These are phyloP conservation scores for Montipora efflorescens DNA, from an alignment of 64 coral and sea anemone species.

Conservation along the genomic window DNA sequence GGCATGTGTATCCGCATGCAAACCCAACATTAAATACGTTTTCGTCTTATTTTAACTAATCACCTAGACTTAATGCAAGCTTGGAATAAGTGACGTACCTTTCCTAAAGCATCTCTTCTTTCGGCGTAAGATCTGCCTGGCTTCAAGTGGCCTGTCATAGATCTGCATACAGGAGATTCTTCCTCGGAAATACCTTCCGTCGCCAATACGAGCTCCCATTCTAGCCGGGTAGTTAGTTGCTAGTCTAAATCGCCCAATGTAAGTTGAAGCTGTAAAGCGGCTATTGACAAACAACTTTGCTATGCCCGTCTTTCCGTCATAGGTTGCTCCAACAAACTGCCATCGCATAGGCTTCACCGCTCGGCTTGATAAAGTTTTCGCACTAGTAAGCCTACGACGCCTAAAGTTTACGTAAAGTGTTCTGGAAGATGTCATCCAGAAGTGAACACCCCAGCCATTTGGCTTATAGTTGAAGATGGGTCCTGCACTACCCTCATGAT, in stretches of 20 bases:
- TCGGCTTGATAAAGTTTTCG: slow-evolving; percentile 11
- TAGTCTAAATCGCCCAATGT: slow-evolving; percentile 52
- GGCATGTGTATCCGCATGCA: too few species aligned
- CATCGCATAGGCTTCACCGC: slow-evolving; percentile 35
- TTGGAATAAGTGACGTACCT: not conserved
- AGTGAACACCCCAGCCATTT: slow-evolving; percentile 77
- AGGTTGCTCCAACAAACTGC: slow-evolving; percentile 84
- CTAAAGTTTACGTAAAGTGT: slow-evolving; percentile 78
- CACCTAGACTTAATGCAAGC: not conserved
- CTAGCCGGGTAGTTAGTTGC: slow-evolving; percentile 63
- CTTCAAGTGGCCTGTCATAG: slow-evolving; percentile 56
- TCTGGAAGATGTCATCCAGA: slow-evolving; percentile 63
- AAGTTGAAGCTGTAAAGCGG: slow-evolving; percentile 43
- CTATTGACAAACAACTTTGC: slow-evolving; percentile 77
- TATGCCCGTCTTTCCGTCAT: slow-evolving; percentile 57
- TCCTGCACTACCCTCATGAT: slow-evolving; percentile 55
- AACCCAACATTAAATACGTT: too few species aligned
- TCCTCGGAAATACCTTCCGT: slow-evolving; percentile 77
- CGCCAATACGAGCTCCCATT: slow-evolving; percentile 45
- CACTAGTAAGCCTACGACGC: slow-evolving; percentile 49
- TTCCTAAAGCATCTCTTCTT: slow-evolving; percentile 69
- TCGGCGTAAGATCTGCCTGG: slow-evolving; percentile 38
- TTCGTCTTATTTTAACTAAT: too few species aligned
- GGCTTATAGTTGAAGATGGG: slow-evolving; percentile 82
- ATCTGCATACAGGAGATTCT: slow-evolving; percentile 86